These are phyloP conservation scores for Melitaea athalia DNA, from an alignment of 2,888 invertebrate genomes.

Conservation along the genomic window DNA sequence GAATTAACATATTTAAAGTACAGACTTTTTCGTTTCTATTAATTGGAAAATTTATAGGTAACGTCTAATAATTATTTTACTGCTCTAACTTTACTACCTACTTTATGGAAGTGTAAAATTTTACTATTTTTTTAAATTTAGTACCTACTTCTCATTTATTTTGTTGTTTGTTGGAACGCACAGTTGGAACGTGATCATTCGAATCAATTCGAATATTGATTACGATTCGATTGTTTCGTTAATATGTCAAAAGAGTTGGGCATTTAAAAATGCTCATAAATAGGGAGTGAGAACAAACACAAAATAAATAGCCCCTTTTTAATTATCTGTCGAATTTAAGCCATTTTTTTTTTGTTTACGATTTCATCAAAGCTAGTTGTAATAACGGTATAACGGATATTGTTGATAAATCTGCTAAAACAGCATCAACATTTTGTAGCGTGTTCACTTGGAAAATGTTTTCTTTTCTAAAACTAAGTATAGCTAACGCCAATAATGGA, in stretches of 20 bases:
- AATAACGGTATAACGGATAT: slow-evolving; percentile 92
- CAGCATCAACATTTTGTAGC: slow-evolving; percentile 91
- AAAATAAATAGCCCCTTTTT: background rate
- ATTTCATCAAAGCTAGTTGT: slow-evolving; percentile 88
- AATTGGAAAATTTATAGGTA: background rate
- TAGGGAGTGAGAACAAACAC: background rate
- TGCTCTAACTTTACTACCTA: too few species aligned
- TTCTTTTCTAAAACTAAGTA: slow-evolving; percentile 92
- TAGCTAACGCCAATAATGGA: slow-evolving; percentile 91
- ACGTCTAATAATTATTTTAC: background rate
- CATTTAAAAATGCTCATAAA: background rate
- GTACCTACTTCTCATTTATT: too few species aligned
- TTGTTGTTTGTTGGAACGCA: too few species aligned
- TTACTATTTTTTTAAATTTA: slow-evolving; percentile 1
- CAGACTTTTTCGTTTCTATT: slow-evolving; percentile 5
- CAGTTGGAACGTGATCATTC: background rate
- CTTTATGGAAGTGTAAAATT: background rate
- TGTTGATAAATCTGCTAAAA: slow-evolving; percentile 93
- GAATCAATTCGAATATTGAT: background rate
- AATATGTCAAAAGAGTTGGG: background rate
- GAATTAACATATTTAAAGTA: background rate
- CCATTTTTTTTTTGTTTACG: slow-evolving; percentile 43
- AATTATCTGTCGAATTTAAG: background rate
- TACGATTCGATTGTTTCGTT: background rate
- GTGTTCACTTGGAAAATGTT: slow-evolving; percentile 89